phyloP scores from a whole-genome alignment of 2,888 invertebrate genomes.

The Conchocele bisecta region DNA sequence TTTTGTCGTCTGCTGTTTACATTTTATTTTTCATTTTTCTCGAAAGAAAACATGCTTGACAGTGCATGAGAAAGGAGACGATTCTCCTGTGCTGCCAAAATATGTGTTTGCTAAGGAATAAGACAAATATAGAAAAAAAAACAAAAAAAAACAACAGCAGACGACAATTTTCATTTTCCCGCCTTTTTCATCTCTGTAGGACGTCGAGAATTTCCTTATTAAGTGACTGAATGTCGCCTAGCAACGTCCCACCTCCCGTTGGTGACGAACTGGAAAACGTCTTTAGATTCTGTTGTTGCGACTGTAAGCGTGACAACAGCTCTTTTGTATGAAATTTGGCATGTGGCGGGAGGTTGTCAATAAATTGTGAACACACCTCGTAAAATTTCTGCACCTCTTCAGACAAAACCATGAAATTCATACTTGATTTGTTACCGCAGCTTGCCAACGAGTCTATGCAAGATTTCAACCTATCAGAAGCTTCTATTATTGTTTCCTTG shows the following conservation, averaged over 20 bases:
- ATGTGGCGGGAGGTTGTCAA: conserved; percentile 92
- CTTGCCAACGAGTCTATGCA: conserved; percentile 75
- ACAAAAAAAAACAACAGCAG: too few relatives aligned
- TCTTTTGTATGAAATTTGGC: conserved; percentile 93
- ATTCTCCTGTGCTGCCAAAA: too few relatives aligned
- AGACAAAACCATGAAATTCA: conserved; percentile 91
- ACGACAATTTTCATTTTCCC: too few relatives aligned
- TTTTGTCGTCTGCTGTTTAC: too few relatives aligned
- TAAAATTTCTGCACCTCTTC: conserved; percentile 91
- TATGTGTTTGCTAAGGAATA: too few relatives aligned
- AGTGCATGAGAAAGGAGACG: too few relatives aligned
- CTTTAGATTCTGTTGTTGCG: conserved; percentile 73
- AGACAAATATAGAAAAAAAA: too few relatives aligned
- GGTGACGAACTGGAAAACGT: conserved; percentile 74
- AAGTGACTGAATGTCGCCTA: conserved; percentile 73
- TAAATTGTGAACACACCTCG: conserved; percentile 91
- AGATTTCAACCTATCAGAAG: conserved; percentile 68
- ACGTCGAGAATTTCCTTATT: conserved; percentile 85
- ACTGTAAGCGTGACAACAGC: conserved; percentile 79
- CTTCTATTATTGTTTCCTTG: conserved; percentile 70
- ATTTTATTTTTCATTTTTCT: too few relatives aligned
- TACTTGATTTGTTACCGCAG: conserved; percentile 78
- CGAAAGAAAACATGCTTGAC: too few relatives aligned
- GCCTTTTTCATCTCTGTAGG: conserved; percentile 85
- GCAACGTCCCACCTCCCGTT: conserved; percentile 66